Conservation (phyloP, 2,888 invertebrate genomes). For the Deilephila elpenor region DNA sequence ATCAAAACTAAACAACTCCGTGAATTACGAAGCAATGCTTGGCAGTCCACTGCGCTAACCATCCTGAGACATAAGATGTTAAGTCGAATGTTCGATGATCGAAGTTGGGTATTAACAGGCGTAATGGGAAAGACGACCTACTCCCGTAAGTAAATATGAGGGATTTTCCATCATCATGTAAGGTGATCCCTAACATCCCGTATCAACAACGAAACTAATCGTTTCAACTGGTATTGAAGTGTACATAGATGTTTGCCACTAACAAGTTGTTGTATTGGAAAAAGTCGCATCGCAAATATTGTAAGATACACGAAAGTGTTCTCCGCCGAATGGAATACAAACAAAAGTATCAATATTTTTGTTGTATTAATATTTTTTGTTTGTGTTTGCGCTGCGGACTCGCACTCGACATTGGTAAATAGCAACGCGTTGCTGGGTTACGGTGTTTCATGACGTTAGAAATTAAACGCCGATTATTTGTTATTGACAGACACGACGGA, state of each 20-base stretch:
- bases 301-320: conserved; percentile 18
- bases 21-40: too few species aligned
- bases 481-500: too few species aligned
- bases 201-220: not conserved
- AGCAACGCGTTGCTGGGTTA: not conserved
- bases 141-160: too few species aligned
- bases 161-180: too few species aligned
- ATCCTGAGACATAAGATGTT: too few species aligned
- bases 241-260: not conserved
- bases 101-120: too few species aligned
- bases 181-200: not conserved
- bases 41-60: too few species aligned
- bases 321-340: conserved; percentile 9
- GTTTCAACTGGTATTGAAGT: not conserved
- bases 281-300: conserved; percentile 14
- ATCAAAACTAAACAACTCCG: too few species aligned
- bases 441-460: not conserved
- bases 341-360: conserved; percentile 22
- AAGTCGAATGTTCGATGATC: too few species aligned
- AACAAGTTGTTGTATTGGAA: conserved; percentile 20
- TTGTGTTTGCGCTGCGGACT: conserved; percentile 24
- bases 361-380: conserved; percentile 22
- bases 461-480: too few species aligned
- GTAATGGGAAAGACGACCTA: too few species aligned
- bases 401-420: not conserved